Base-by-base conservation (phyloP, 2,888 invertebrate genomes). In the Agonopterix arenella region DNA sequence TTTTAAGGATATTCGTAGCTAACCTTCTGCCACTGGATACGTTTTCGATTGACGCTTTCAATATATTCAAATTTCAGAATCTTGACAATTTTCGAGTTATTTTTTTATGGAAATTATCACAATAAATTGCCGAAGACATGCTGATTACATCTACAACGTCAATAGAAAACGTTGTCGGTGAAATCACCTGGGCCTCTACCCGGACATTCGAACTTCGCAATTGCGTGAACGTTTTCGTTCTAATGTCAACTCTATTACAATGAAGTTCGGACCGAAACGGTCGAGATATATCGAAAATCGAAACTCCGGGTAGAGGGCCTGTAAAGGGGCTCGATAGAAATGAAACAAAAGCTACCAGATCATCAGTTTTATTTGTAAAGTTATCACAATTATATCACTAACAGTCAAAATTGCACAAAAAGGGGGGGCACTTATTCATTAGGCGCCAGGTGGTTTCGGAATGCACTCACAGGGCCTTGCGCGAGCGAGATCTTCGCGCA, bases 261-360 rank as follows among this genome's bases (percentile, higher is more conserved):
- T n/a, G n/a, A n/a, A n/a, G n/a, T n/a, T n/a, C n/a, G n/a, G n/a
- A n/a, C n/a, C n/a, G n/a, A n/a, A n/a, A n/a, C n/a, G n/a, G n/a
- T n/a, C n/a, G n/a, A n/a, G n/a, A n/a, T n/a, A n/a, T n/a, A n/a
- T n/a, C n/a, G n/a, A n/a, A n/a, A n/a, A n/a, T n/a, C n/a, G n/a
- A n/a, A n/a, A n/a, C n/a, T n/a, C n/a, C n/a, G n/a, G n/a, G n/a
- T n/a, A n/a, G n/a, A n/a, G n/a, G n/a, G n/a, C n/a, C n/a, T 44
- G 40, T 11, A 11, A 11, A 11, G 47, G 50, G 48, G 49, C 51
- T 47, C 9, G 11, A 47, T 2, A 53, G 36, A 64, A 66, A 62
- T 66, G 51, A 62, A 68, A 68, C 58, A 61, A 62, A 55, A 54
- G 8, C 49, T 48, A 52, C 40, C 37, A 51, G 43, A 11, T 43